Base-by-base conservation (phyloP, 1,140 invertebrate species). In the Ganaspis sp. region DNA sequence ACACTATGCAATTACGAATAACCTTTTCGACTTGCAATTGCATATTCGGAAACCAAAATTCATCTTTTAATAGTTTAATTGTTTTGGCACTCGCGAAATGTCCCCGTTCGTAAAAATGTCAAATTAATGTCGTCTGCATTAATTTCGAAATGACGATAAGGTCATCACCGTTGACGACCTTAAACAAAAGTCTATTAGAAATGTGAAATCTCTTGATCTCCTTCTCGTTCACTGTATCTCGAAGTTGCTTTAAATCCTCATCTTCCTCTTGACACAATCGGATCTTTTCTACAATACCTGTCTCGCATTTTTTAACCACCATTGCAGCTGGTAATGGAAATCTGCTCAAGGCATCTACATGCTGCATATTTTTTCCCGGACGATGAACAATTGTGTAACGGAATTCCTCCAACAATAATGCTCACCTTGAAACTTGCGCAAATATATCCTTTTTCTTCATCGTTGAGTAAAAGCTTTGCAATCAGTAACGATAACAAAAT, bases 51-150 rank as follows among this genome's bases (percentile, higher is more conserved):
- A 78, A 53, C 53, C 12, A 75, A 26, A 49, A 78, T 1, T 75
- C 49, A 6, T n/a, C n/a, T 3, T 64, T 4, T 1, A 78, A 26
- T 5, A 40, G 11, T 8, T 73, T 49, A 0, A 38, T 23, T 0
- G 73, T 78, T 26, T 70, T 74, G 34, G n/a, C 34, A 1, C 21
- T 37, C 4, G 40, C 69, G 12, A 72, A 78, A 26, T 78, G 77
- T 29, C 49, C 73, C 0, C 11, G 21, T 9, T 78, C 69, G 23
- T 78, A 73, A 0, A 54, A 53, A 4, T 54, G 0, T 1, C 26
- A 17, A 4, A 75, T 72, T 1, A 74, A 17, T 15, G 21, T 42
- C 0, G 4, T 9, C 26, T 74, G 69, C 69, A 78, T 21, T 12
- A 8, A 17, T 0, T 19, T 15, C 3, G 76, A 72, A 1, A 78